Base-by-base conservation (phyloP, 2,797 vertebrate genomes). In the Moxostoma hubbsi region DNA sequence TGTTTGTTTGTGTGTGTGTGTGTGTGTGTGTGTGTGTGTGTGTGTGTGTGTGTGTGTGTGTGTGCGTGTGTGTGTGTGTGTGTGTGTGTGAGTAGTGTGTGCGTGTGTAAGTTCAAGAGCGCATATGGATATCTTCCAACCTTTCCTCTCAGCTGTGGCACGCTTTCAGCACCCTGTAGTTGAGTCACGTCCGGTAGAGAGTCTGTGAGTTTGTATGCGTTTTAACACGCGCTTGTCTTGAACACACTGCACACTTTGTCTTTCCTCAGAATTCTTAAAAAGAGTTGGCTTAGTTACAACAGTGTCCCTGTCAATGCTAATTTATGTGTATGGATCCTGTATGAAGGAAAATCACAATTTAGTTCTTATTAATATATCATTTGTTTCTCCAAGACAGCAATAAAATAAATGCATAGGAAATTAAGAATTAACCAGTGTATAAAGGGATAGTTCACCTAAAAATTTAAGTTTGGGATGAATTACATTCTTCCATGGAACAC, bases 141-240 rank as follows among this genome's bases (percentile, higher is more conserved):
- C 64, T 72, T 76, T 72, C 51, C 36, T 50, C 64, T 47, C 49
- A 13, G 50, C 75, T 75, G 53, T 47, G 72, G n/a, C 46, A 64
- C 24, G 46, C 36, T 70, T 74, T 77, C 74, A 72, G 49, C 75
- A 84, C 62, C 51, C 54, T 67, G 53, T 61, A 7, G 12, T 47
- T 76, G 79, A 85, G 71, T 83, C 82, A 82, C 36, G 18, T 59
- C 49, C 71, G 64, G 73, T 66, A 63, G 15, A 9, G 24, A 54
- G n/a, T 78, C 57, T 77, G 65, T 49, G 50, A 11, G n/a, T 9
- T 10, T 77, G 45, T 74, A 6, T 51, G 58, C 18, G 55, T 70
- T 55, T 69, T 51, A 16, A 68, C 51, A 72, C 45, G 8, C 49
- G 53, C 13, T 18, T 59, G 12, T 4, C 36, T 36, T 36, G 36